These are phyloP conservation scores for Tautogolabrus adspersus DNA, from an alignment of 2,113 vertebrate species.

Conservation along the genomic window DNA sequence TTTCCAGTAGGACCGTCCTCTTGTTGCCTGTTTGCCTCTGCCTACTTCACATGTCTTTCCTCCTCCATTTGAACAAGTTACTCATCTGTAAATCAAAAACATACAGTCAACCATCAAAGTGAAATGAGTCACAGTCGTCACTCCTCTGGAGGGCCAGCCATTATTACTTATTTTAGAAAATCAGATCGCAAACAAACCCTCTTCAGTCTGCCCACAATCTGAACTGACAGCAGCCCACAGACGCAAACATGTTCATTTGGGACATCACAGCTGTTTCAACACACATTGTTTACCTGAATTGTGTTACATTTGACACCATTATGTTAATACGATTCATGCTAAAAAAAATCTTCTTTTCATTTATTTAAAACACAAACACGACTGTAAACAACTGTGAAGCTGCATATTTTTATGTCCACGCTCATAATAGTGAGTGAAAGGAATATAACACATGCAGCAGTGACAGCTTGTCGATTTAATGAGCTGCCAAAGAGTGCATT, in stretches of 20 bases:
- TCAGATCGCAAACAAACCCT: background rate
- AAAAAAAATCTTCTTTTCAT: background rate
- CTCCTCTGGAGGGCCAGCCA: background rate
- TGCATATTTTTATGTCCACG: background rate
- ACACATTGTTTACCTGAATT: background rate
- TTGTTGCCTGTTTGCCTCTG: background rate
- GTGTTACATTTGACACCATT: background rate
- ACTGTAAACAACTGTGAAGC: background rate
- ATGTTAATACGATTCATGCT: background rate
- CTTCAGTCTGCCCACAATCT: background rate
- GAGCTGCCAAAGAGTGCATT: conserved; percentile 13
- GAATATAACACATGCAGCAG: background rate
- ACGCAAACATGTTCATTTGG: background rate
- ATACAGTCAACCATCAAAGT: background rate
- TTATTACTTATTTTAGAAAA: background rate
- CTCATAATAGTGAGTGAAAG: background rate
- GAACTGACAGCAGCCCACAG: conserved; percentile 2
- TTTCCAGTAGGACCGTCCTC: background rate
- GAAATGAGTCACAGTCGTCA: background rate
- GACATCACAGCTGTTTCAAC: background rate
- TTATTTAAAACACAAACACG: background rate
- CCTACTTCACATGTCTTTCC: background rate
- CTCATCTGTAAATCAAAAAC: background rate
- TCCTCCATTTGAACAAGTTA: background rate
- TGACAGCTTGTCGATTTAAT: conserved; percentile 12